A percentile compares a stretch with the other conserved stretches of the same genome.
Conservation (phyloP, 2,888 invertebrate species). For the Hydriomena furcata region DNA sequence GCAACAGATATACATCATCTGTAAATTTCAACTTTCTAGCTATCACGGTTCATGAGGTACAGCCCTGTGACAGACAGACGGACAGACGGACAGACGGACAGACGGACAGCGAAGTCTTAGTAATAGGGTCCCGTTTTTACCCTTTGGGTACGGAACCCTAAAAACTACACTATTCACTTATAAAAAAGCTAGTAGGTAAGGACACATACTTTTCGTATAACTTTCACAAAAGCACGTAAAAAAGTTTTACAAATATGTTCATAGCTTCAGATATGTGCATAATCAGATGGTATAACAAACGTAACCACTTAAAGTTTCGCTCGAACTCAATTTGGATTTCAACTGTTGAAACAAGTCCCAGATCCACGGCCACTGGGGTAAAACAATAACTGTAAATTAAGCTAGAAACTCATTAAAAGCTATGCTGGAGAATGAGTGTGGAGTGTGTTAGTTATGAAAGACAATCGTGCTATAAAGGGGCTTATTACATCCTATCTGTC, state of each 20-base stretch:
- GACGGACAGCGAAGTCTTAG: too few species aligned
- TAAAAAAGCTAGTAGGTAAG: too few species aligned
- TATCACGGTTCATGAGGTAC: too few species aligned
- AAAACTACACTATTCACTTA: too few species aligned
- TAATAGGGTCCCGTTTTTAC: too few species aligned
- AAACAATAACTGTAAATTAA: constrained; percentile 80
- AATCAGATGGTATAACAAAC: constrained; percentile 44
- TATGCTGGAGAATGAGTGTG: constrained; percentile 43
- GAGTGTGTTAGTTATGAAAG: constrained; percentile 39
- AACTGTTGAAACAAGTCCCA: constrained; percentile 54
- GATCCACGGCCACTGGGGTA: constrained; percentile 61
- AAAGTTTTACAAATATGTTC: constrained; percentile 2
- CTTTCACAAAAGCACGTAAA: background rate
- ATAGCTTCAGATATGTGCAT: constrained; percentile 15
- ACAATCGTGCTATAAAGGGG: constrained; percentile 36
- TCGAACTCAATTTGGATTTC: constrained; percentile 55
- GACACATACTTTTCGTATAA: too few species aligned
- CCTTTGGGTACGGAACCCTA: too few species aligned
- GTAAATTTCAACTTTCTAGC: too few species aligned
- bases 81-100: too few species aligned
- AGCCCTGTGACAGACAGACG: too few species aligned
- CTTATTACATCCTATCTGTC: too few species aligned
- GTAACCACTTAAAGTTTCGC: constrained; percentile 50
- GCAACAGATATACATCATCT: too few species aligned
- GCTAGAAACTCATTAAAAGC: constrained; percentile 76